Percentiles rank a stretch among this genome's conserved stretches.
Evolutionary conservation across 2,888 invertebrate species (phyloP).

Genomic region (Agelastica alni): DNA sequence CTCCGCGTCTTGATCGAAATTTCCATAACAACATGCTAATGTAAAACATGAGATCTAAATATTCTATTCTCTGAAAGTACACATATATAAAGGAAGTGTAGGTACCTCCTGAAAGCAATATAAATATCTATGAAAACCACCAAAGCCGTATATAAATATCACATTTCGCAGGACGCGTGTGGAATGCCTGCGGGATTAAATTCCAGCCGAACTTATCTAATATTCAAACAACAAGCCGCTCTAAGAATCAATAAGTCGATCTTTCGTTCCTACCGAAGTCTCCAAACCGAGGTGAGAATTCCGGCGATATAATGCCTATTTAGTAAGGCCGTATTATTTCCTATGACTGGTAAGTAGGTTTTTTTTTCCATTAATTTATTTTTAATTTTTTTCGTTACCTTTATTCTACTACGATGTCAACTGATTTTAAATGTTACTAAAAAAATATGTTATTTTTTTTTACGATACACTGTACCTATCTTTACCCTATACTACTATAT

Average conservation of each 20-base stretch:
- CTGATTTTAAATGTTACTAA: no score
- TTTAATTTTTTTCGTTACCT: neutral
- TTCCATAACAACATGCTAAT: conserved; percentile 14
- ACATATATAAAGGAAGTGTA: neutral
- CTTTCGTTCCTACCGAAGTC: conserved; percentile 17
- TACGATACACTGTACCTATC: no score
- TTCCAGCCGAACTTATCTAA: conserved; percentile 51
- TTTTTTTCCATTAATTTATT: neutral
- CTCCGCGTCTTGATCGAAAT: no score
- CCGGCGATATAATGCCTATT: neutral
- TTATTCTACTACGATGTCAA: no score
- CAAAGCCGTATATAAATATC: conserved; percentile 43
- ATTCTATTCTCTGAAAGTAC: conserved; percentile 14
- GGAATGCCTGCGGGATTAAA: conserved; percentile 49
- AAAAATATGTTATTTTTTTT: no score
- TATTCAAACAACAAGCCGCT: conserved; percentile 52
- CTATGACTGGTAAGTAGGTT: neutral
- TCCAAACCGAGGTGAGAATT: conserved; percentile 32
- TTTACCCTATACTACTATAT: no score
- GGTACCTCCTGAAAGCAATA: conserved; percentile 27
- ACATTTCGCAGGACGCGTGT: conserved; percentile 43
- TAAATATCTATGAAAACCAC: conserved; percentile 39
- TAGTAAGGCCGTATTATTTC: neutral
- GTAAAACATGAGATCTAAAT: conserved; percentile 19
- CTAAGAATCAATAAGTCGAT: conserved; percentile 49